phyloP scores from a whole-genome alignment of 2,888 invertebrate genomes.

The Drosophila leonis region DNA sequence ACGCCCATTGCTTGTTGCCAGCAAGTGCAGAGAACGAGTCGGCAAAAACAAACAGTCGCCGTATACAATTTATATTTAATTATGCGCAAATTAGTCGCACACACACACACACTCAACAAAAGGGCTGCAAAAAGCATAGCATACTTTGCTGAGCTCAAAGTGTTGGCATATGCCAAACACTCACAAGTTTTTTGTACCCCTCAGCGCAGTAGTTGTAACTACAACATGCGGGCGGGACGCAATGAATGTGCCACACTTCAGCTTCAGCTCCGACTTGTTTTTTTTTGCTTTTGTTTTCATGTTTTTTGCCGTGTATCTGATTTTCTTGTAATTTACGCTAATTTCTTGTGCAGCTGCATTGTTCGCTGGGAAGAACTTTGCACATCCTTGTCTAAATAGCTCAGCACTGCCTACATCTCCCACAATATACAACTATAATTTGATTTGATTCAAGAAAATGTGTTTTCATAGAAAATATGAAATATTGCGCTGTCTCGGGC shows the following conservation, averaged over 20 bases:
- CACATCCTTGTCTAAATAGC: background rate
- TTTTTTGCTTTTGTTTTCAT: conserved; percentile 17
- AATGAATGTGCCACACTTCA: conserved; percentile 32
- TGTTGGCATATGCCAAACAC: conserved; percentile 81
- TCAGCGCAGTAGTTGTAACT: conserved; percentile 27
- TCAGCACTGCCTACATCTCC: background rate
- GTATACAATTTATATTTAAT: conserved; percentile 83
- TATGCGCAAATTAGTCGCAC: conserved; percentile 81
- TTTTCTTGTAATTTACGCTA: conserved; percentile 68
- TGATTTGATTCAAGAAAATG: background rate
- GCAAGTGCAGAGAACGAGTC: conserved; percentile 31
- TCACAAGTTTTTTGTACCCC: conserved; percentile 66
- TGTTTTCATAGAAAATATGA: background rate
- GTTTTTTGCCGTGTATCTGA: conserved; percentile 28
- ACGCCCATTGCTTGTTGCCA: conserved; percentile 78
- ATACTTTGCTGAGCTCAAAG: conserved; percentile 59
- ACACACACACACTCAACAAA: conserved; percentile 19
- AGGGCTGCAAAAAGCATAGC: conserved; percentile 61
- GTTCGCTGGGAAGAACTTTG: background rate
- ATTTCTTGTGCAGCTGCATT: conserved; percentile 54
- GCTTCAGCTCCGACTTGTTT: conserved; percentile 6
- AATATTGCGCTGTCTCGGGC: background rate
- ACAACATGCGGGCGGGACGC: conserved; percentile 45
- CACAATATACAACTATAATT: background rate
- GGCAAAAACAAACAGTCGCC: conserved; percentile 70